Evolutionary conservation across 1,140 invertebrate species (phyloP).

Genomic region (Plodia interpunctella): DNA sequence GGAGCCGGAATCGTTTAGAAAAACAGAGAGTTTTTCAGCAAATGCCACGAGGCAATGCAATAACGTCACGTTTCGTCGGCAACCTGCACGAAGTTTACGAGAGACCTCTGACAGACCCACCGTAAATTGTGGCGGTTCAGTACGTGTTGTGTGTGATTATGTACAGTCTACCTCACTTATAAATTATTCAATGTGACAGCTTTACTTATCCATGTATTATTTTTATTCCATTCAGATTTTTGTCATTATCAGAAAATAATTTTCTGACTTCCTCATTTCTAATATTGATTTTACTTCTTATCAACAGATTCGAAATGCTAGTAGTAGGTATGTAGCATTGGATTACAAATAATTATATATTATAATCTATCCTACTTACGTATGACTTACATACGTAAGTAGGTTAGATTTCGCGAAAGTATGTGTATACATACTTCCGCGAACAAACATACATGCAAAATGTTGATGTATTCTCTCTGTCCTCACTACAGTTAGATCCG

Average conservation of each 20-base stretch:
- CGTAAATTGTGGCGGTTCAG: slow-evolving; percentile 24
- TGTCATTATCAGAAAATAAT: too few relatives aligned
- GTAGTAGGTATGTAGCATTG: too few relatives aligned
- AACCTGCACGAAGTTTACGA: slow-evolving; percentile 29
- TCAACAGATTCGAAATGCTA: too few relatives aligned
- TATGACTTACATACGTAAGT: too few relatives aligned
- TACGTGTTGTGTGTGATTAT: slow-evolving; percentile 2
- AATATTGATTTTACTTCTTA: too few relatives aligned
- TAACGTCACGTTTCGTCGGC: slow-evolving; percentile 21
- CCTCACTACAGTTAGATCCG: not conserved
- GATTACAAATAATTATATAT: too few relatives aligned
- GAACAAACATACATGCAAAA: not conserved
- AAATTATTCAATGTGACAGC: not conserved
- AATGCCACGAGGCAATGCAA: not conserved
- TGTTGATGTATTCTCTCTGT: slow-evolving; percentile 2
- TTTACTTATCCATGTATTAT: not conserved
- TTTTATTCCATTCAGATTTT: not conserved
- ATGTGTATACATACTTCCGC: too few relatives aligned
- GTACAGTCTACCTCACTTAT: not conserved
- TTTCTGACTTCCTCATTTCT: too few relatives aligned
- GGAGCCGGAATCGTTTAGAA: too few relatives aligned
- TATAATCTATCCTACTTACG: too few relatives aligned
- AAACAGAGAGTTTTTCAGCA: too few relatives aligned
- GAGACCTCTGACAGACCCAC: slow-evolving; percentile 8
- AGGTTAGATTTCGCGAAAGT: too few relatives aligned